Percentiles rank a stretch among this genome's conserved stretches.
Conservation (phyloP, 2,797 vertebrate species). For the Morus bassanus region DNA sequence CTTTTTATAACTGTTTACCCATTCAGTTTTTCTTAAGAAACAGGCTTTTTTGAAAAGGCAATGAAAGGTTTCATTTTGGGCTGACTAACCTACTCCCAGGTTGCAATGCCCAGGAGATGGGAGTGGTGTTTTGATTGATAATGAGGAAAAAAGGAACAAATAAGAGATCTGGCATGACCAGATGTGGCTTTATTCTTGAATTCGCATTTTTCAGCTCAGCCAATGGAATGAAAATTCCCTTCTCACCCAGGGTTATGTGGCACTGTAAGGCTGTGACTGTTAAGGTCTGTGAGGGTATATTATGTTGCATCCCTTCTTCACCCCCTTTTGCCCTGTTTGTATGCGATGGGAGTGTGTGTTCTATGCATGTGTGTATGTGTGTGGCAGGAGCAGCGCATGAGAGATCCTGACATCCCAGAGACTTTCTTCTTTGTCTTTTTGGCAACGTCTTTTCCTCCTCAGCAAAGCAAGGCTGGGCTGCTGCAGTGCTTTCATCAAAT, state of each 20-base stretch:
- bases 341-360: neutral
- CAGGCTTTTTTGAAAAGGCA: neutral
- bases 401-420: neutral
- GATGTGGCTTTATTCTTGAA: neutral
- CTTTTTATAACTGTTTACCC: neutral
- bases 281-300: neutral
- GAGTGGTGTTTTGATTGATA: neutral
- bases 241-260: neutral
- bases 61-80: neutral
- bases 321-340: neutral
- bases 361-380: neutral
- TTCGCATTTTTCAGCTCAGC: neutral
- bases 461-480: neutral
- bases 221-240: neutral
- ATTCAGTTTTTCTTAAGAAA: neutral
- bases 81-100: neutral
- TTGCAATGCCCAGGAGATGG: neutral
- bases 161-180: neutral
- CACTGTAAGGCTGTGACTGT: neutral
- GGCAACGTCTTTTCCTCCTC: neutral
- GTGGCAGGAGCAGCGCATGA: fast-evolving
- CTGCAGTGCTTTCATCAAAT: neutral
- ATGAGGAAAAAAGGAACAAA: neutral
- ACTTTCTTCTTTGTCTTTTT: neutral
- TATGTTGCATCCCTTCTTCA: neutral